Evolutionary conservation across 2,113 vertebrate species (phyloP), one percentile per base, ranked within the genome.

Genomic region (Todiramphus chloris): DNA sequence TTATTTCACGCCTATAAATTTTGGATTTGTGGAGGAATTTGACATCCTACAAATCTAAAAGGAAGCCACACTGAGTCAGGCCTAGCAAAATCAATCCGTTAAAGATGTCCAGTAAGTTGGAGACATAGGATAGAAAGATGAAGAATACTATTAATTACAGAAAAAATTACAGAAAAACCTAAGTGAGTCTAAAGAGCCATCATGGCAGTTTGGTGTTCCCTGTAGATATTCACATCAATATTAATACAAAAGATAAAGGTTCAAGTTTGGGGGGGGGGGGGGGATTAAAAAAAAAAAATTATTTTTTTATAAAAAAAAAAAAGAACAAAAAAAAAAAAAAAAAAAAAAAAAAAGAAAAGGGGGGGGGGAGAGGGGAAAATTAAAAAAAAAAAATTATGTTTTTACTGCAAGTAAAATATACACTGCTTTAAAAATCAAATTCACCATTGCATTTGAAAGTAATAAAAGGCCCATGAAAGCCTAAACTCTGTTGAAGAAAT

Each of bases 291-390:
- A 16, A n/a, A n/a, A 28, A 16, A 18, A 27, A 16, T 31, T 13
- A 23, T 6, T 5, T 41, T 64, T 64, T 64, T 21, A 66, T n/a
- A n/a, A n/a, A n/a, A n/a, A n/a, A n/a, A n/a, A n/a, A n/a, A n/a
- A n/a, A n/a, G n/a, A n/a, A n/a, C n/a, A n/a, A n/a, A n/a, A n/a
- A n/a, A n/a, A n/a, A n/a, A n/a, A n/a, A n/a, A n/a, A n/a, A n/a
- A n/a, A n/a, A n/a, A n/a, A n/a, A n/a, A n/a, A n/a, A n/a, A n/a
- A n/a, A n/a, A n/a, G n/a, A n/a, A n/a, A n/a, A n/a, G n/a, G n/a
- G 73, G 15, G 1, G 7, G n/a, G n/a, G n/a, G n/a, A n/a, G n/a
- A n/a, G 6, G 19, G 16, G 6, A 6, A n/a, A n/a, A n/a, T 35
- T 39, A 28, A 28, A 28, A 28, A 16, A n/a, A n/a, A 28, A 16